Evolutionary conservation across 2,888 invertebrate genomes (phyloP).

Genomic region (Agrochola lota): DNA sequence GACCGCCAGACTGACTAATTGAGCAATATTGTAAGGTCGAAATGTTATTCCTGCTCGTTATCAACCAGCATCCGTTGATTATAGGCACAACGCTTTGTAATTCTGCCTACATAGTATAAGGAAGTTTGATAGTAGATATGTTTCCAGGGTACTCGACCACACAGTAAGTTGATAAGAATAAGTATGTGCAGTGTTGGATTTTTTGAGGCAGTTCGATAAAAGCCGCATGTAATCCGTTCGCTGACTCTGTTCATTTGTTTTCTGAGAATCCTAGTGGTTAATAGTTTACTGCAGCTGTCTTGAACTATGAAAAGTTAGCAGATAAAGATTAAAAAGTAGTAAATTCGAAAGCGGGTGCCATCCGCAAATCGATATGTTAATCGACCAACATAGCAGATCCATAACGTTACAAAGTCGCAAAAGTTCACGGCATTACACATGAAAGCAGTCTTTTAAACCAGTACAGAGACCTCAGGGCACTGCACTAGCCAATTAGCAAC

Average conservation of each 20-base stretch:
- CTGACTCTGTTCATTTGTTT: background rate
- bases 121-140: slow-evolving; percentile 40
- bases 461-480: slow-evolving; percentile 22
- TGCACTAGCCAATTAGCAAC: slow-evolving; percentile 52
- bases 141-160: slow-evolving; percentile 41
- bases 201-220: background rate
- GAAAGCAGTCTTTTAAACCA: slow-evolving; percentile 34
- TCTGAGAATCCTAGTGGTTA: background rate
- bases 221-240: background rate
- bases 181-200: background rate
- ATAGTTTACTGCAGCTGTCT: background rate
- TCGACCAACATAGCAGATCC: background rate
- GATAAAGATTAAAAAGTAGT: slow-evolving; percentile 6
- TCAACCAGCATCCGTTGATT: slow-evolving; percentile 51
- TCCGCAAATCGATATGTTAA: slow-evolving; percentile 13
- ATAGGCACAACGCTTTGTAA: slow-evolving; percentile 49
- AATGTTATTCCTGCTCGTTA: slow-evolving; percentile 47
- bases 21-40: slow-evolving; percentile 48
- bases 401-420: slow-evolving; percentile 16
- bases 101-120: slow-evolving; percentile 23
- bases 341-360: background rate
- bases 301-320: background rate
- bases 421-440: slow-evolving; percentile 24
- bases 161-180: slow-evolving; percentile 34
- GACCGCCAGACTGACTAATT: slow-evolving; percentile 35